Percentiles rank a stretch among this genome's conserved stretches.
Conservation (phyloP, 2,797 vertebrate genomes). For the Lagocephalus sceleratus region DNA sequence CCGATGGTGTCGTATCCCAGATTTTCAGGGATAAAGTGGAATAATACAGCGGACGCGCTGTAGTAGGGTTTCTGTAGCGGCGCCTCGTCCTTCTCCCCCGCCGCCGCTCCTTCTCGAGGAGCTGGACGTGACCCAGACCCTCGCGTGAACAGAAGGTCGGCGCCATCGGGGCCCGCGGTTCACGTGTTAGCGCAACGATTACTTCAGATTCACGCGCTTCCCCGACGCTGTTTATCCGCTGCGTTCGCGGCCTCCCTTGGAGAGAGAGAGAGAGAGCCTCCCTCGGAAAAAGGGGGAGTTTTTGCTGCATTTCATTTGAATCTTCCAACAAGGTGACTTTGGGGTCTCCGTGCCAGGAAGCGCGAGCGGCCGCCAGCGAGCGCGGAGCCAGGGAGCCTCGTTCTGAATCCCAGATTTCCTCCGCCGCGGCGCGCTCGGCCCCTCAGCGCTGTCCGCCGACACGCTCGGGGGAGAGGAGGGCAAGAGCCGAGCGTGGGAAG, state of each 20-base stretch:
- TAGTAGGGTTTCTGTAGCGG: no score
- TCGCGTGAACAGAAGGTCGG: no score
- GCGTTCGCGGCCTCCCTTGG: background rate
- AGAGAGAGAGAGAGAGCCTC: constrained; percentile 30
- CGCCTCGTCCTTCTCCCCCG: no score
- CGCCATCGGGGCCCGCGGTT: no score
- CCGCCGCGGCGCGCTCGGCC: constrained; percentile 18
- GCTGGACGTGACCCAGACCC: no score
- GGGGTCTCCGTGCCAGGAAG: constrained; percentile 43
- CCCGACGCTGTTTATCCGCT: no score
- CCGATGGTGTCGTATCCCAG: no score
- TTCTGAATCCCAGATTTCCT: constrained; percentile 34
- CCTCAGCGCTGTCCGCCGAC: constrained; percentile 41
- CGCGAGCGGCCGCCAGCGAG: background rate
- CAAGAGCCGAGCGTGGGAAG: constrained; percentile 69
- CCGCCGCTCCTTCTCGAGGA: no score
- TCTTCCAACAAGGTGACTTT: constrained; percentile 53
- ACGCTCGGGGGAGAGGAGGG: constrained; percentile 23
- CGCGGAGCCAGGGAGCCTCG: background rate
- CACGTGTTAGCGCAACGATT: no score
- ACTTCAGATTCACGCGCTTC: no score
- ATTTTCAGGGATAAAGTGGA: no score
- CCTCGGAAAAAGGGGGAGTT: constrained; percentile 20
- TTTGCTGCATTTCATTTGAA: constrained; percentile 47
- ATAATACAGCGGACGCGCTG: no score